Evolutionary conservation across 2,113 vertebrate genomes (phyloP).

Genomic region (Bostrychus sinensis): DNA sequence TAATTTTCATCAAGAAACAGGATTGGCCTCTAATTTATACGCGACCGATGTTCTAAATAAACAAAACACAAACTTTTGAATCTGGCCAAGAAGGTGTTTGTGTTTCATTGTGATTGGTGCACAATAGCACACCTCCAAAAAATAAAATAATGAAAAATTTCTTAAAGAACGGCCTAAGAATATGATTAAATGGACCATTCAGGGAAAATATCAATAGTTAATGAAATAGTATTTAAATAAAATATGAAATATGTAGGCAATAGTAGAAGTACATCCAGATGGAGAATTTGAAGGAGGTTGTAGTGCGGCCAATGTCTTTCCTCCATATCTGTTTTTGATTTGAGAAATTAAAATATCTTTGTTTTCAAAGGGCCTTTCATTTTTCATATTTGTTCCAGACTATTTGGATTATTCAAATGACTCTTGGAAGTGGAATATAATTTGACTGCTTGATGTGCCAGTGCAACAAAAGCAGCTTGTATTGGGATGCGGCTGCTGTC

Average conservation of each 20-base stretch:
- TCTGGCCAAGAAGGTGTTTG: too few relatives aligned
- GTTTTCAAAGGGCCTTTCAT: constrained; percentile 27
- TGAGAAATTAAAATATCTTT: constrained; percentile 30
- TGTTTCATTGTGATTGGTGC: too few relatives aligned
- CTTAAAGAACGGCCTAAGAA: too few relatives aligned
- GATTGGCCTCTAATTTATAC: too few relatives aligned
- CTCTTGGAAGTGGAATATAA: constrained; percentile 35
- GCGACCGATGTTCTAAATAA: too few relatives aligned
- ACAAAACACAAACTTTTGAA: too few relatives aligned
- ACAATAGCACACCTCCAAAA: too few relatives aligned
- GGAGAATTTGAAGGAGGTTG: constrained; percentile 7
- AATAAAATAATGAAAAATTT: too few relatives aligned
- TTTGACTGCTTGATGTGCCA: constrained; percentile 31
- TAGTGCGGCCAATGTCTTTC: constrained; percentile 15
- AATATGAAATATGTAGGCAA: constrained; percentile 3
- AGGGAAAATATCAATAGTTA: background rate
- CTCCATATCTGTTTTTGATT: constrained; percentile 38
- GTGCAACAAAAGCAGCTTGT: constrained; percentile 50
- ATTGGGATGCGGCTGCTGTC: constrained; percentile 43
- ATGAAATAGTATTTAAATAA: background rate
- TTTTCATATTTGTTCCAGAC: constrained; percentile 34
- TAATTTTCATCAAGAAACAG: too few relatives aligned
- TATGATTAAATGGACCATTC: too few relatives aligned
- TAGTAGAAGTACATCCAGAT: constrained; percentile 11
- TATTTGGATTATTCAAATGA: constrained; percentile 44